Evolutionary conservation across 2,113 vertebrate genomes (phyloP), one percentile per base, ranked within the genome.

Genomic region (Malurus elegans): DNA sequence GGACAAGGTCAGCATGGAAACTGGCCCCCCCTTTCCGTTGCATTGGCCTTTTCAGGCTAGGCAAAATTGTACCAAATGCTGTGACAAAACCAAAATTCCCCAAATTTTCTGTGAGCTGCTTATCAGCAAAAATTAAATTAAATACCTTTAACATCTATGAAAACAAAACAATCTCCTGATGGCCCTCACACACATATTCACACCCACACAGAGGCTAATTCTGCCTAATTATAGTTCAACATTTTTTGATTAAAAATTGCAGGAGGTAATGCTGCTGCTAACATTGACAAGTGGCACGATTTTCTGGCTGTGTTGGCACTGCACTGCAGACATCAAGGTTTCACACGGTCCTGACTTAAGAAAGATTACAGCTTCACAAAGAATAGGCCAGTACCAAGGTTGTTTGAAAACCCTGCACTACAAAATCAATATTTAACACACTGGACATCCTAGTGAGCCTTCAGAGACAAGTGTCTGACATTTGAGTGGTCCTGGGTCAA

Each of bases 371-470:
- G 16, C 6, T 80, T 51, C 73, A 61, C 44, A 42, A 80, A 84
- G 74, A 54, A 34, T 18, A 82, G 34, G n/a, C 38, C 57, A 85
- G 21, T 53, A 76, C 12, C 26, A 80, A 73, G 26, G 18, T 19
- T 93, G 28, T 48, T 82, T 65, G 62, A 95, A 91, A 93, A 50
- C 6, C 3, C 9, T 28, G 65, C 0, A 0, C 54, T 69, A 50
- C 14, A 75, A 90, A 95, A 95, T 72, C 79, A 88, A 12, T 89
- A 79, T 79, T 95, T 85, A 95, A 85, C n/a, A 84, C 60, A 40
- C 19, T 51, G 69, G 47, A 80, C 85, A 89, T 95, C 61, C 66
- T 75, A 76, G 48, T 15, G 32, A 91, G 38, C 86, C 83, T 89
- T 92, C 51, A 95, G 72, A 92, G 86, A 88, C 14, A 80, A 67